A percentile compares a stretch with the other conserved stretches of the same genome.
These are phyloP conservation scores for Loripinus fragilis DNA, from an alignment of 2,888 invertebrate genomes.

Conservation along the genomic window DNA sequence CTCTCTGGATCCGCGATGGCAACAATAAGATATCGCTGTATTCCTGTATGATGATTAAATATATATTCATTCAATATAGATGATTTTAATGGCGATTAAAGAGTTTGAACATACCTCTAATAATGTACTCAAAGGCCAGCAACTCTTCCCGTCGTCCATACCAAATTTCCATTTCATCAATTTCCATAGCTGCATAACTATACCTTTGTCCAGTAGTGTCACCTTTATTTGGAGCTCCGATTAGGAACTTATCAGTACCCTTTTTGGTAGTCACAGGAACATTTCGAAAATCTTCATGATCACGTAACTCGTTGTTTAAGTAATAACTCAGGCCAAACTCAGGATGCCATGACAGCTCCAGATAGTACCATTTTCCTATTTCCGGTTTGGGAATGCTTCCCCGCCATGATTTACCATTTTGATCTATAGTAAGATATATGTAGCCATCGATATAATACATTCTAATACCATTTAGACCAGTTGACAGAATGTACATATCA, in stretches of 20 bases:
- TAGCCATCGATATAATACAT: conserved; percentile 75
- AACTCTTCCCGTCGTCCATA: conserved; percentile 74
- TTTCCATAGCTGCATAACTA: conserved; percentile 66
- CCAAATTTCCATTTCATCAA: conserved; percentile 79
- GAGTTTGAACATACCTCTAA: conserved; percentile 68
- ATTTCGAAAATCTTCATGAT: conserved; percentile 35
- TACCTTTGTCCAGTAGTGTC: conserved; percentile 64
- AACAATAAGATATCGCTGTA: no score
- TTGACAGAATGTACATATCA: conserved; percentile 78
- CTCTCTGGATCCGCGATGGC: no score
- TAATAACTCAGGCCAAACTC: conserved; percentile 73
- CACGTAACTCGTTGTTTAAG: conserved; percentile 69
- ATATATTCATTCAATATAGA: no score
- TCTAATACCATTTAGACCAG: conserved; percentile 75
- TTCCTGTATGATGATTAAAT: no score
- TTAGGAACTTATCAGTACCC: conserved; percentile 60
- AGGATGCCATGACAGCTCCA: conserved; percentile 80
- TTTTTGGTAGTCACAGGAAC: conserved; percentile 12
- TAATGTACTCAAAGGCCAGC: conserved; percentile 75
- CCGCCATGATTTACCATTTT: conserved; percentile 65
- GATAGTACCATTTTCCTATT: conserved; percentile 76
- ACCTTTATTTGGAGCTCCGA: conserved; percentile 74
- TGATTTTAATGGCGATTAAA: no score
- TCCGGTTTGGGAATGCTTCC: conserved; percentile 60
- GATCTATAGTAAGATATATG: conserved; percentile 67